Evolutionary conservation across 1,140 invertebrate genomes (phyloP).

Genomic region (Drosophila pectinifera): DNA sequence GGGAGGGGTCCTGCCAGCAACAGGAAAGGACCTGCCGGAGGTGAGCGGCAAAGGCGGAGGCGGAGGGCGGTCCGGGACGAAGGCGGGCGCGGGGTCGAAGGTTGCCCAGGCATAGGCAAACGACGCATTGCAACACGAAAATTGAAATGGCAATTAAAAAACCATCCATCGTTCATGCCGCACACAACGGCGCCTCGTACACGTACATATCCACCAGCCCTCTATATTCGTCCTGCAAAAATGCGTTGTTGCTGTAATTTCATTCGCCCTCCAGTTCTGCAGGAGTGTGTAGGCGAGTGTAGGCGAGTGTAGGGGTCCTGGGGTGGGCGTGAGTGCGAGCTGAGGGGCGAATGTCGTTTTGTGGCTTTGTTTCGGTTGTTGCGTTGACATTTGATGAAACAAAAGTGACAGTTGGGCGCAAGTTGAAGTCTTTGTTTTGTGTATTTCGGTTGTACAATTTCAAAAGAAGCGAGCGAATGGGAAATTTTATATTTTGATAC

Average conservation of each 20-base stretch:
- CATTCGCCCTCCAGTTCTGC: constrained; percentile 64
- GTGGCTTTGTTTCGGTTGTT: constrained; percentile 82
- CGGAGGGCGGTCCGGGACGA: constrained; percentile 4
- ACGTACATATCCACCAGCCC: constrained; percentile 23
- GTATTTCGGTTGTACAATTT: constrained; percentile 62
- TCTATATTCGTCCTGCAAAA: constrained; percentile 50
- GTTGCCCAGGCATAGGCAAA: constrained; percentile 43
- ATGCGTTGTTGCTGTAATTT: constrained; percentile 71
- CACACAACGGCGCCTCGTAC: constrained; percentile 53
- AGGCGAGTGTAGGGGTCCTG: not conserved
- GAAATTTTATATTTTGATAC: constrained; percentile 67
- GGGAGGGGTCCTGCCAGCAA: constrained; percentile 13
- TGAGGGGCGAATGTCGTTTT: constrained; percentile 66
- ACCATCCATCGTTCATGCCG: constrained; percentile 78
- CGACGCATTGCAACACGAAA: constrained; percentile 75
- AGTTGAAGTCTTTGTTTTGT: constrained; percentile 81
- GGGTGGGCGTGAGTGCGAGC: constrained; percentile 7
- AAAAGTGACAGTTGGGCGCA: constrained; percentile 82
- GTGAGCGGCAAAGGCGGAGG: not conserved
- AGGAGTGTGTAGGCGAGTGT: constrained; percentile 13
- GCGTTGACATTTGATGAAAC: constrained; percentile 83
- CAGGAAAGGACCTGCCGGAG: constrained; percentile 13
- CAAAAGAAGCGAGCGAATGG: constrained; percentile 57
- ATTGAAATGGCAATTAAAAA: constrained; percentile 83
- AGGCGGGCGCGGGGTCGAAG: constrained; percentile 33